These are phyloP conservation scores for Sarcophaga variegata DNA, from an alignment of 2,888 invertebrate species.

Conservation along the genomic window DNA sequence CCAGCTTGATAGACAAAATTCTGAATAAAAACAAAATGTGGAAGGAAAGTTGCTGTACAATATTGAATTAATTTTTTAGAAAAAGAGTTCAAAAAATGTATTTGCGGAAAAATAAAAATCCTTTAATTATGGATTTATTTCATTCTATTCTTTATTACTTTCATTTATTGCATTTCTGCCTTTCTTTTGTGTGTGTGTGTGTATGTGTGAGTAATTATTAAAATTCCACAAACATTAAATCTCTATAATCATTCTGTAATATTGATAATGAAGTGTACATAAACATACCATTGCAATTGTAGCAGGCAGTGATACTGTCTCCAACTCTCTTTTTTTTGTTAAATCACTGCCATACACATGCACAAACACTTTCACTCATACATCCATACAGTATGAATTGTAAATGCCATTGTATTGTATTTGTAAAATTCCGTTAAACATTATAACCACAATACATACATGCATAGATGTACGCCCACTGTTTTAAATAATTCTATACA, in stretches of 20 bases:
- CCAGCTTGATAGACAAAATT: no score
- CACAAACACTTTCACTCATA: background rate
- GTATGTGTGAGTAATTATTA: slow-evolving; percentile 38
- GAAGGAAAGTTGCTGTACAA: no score
- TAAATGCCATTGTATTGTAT: background rate
- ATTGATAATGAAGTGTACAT: slow-evolving; percentile 46
- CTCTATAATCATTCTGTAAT: slow-evolving; percentile 45
- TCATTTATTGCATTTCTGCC: background rate
- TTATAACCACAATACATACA: background rate
- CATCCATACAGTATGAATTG: background rate
- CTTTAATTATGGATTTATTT: no score
- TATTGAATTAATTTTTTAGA: no score
- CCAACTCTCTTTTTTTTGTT: background rate
- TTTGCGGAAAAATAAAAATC: no score
- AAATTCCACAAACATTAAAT: slow-evolving; percentile 60
- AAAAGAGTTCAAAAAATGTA: no score
- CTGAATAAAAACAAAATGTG: no score
- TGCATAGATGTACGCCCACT: background rate
- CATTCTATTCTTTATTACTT: no score
- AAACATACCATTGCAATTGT: slow-evolving; percentile 50
- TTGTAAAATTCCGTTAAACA: slow-evolving; percentile 25
- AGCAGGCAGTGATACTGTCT: slow-evolving; percentile 18
- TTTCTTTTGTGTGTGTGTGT: background rate
- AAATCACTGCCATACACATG: slow-evolving; percentile 7
- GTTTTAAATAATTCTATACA: slow-evolving; percentile 21